Evolutionary conservation across 2,888 invertebrate species (phyloP), one percentile per base, ranked within the genome.

Genomic region (Thumatha senex): DNA sequence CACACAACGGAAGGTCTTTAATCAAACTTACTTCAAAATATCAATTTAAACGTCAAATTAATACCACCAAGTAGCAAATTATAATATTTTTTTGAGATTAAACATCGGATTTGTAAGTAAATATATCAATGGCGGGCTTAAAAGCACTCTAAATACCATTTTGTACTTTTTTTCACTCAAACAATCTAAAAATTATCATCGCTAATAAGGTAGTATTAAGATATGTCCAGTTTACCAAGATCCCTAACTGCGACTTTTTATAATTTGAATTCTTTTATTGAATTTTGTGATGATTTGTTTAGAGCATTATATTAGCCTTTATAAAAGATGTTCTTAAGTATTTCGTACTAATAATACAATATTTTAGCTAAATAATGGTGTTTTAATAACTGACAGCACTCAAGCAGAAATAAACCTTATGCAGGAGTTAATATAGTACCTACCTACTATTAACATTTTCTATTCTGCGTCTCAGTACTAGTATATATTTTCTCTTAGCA

Each of bases 131-230:
- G 75, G 81, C 85, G 62, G 62, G 70, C 65, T 73, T 74, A 76
- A 86, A 84, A 84, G 84, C 89, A 89, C 88, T 89, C 81, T 81
- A 86, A 85, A 86, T 84, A 72, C 84, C 82, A 80, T 80, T 76
- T 74, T 66, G 63, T 58, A 50, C 58, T 76, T 82, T 24, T 80
- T 84, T 81, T 80, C 67, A 75, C 67, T 58, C 68, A 78, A 82
- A 84, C 77, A 82, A 79, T 77, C 78, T 70, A 78, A 81, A 86
- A 86, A 89, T 89, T 89, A 83, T 80, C 89, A 89, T 89, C 63
- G 64, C 77, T 87, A 89, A 89, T 87, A 84, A 86, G 79, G 71
- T 65, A 52, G 65, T 76, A 80, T 80, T 80, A 76, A 56, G 54
- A 46, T 34, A 5, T 35, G 30, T 51, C 88, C 80, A 81, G 12